Base-by-base conservation (phyloP, 2,797 vertebrate genomes). In the Thalassophryne amazonica region DNA sequence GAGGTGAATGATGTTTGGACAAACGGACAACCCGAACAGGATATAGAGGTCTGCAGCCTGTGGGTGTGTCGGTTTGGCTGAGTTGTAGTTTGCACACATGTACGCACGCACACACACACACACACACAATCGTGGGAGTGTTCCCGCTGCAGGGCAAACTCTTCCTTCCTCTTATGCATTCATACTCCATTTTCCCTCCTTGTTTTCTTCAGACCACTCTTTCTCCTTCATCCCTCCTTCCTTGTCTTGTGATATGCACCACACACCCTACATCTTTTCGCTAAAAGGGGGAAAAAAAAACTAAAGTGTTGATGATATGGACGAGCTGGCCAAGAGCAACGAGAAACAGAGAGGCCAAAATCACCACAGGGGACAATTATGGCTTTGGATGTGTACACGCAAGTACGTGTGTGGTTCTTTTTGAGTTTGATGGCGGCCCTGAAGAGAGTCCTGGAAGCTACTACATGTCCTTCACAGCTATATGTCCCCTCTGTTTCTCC, bases 21-120 rank as follows among this genome's bases (percentile, higher is more conserved):
- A 87, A 88, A 88, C 74, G 75, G 83, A 88, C 83, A 82, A 81
- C 80, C 78, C 56, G 81, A 84, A 86, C 88, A 91, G 89, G 88
- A 92, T 91, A 89, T 88, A 74, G 82, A 90, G 87, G 85, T 89
- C 83, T 86, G 62, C 81, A 81, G 87, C 82, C 84, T 77, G 83
- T 89, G 88, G 89, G 86, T 89, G 88, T 90, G 88, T 89, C 86
- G 55, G 73, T 70, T 84, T 90, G 80, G 89, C 80, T 34, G 57
- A 78, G 67, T 70, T 48, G 29, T 73, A 80, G 56, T 59, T 64
- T 39, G 28, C 68, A 59, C 63, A 73, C 73, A 73, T n/a, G 70
- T 60, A 58, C 55, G 64, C 66, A 50, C 46, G 28, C 40, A 43
- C 19, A 42, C 24, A 38, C 29, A 55, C 33, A 35, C 54, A 38